phyloP scores from a whole-genome alignment of 2,113 vertebrate species.

The Rhombomys opimus region DNA sequence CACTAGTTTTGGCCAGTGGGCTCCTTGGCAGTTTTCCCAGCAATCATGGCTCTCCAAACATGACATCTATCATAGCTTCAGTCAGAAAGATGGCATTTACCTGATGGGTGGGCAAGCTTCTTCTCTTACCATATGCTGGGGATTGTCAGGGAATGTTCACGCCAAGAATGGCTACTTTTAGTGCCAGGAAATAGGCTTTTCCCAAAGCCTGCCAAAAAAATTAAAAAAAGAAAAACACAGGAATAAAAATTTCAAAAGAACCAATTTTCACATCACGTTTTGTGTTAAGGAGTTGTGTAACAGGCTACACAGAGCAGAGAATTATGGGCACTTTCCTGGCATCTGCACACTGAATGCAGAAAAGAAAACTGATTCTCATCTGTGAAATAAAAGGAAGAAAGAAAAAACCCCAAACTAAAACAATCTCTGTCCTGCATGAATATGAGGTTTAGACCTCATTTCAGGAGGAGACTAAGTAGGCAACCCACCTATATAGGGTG shows the following conservation, averaged over 20 bases:
- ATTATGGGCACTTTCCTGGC: slow-evolving; percentile 78
- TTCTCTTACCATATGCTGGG: slow-evolving; percentile 97
- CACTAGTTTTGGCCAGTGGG: slow-evolving; percentile 86
- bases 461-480: neutral
- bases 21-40: slow-evolving; percentile 90
- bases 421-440: slow-evolving; percentile 62
- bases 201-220: slow-evolving; percentile 85
- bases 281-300: slow-evolving; percentile 78
- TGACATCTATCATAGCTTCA: slow-evolving; percentile 90
- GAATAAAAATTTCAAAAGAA: slow-evolving; percentile 81
- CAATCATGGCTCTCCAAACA: slow-evolving; percentile 88
- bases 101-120: slow-evolving; percentile 94
- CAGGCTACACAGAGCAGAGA: slow-evolving; percentile 63
- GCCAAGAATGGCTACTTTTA: slow-evolving; percentile 91
- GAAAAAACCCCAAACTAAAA: neutral
- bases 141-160: slow-evolving; percentile 94
- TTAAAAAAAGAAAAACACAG: slow-evolving; percentile 59
- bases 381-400: slow-evolving; percentile 25
- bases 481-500: neutral
- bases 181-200: slow-evolving; percentile 89
- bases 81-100: slow-evolving; percentile 94
- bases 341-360: slow-evolving; percentile 28
- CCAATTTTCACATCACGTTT: slow-evolving; percentile 81
- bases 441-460: slow-evolving; percentile 29
- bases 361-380: slow-evolving; percentile 72